Conservation (phyloP, 2,797 vertebrate species). For the Delichon dasypus region DNA sequence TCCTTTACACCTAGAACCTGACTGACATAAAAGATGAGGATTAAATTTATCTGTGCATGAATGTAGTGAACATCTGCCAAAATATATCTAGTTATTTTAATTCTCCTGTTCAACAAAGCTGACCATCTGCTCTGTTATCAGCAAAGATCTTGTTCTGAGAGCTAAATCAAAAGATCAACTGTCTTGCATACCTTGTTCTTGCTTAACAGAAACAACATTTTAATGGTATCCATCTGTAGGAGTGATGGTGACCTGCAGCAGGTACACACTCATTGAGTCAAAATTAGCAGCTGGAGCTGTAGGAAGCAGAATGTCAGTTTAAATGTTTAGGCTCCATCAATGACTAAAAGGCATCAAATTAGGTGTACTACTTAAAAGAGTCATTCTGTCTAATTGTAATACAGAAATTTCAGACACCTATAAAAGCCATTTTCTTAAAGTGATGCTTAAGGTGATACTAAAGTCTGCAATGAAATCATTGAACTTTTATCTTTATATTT, state of each 20-base stretch:
- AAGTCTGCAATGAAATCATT: background rate
- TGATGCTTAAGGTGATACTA: background rate
- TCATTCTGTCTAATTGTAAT: background rate
- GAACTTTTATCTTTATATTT: background rate
- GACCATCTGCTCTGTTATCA: conserved; percentile 48
- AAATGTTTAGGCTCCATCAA: background rate
- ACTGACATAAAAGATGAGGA: background rate
- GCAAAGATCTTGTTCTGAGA: conserved; percentile 30
- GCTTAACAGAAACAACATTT: background rate
- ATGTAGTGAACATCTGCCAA: conserved; percentile 25
- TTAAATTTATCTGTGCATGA: background rate
- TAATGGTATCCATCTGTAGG: conserved; percentile 40
- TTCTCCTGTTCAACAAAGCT: conserved; percentile 17
- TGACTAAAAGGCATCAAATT: background rate
- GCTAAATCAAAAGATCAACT: conserved; percentile 41
- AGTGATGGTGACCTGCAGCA: conserved; percentile 24
- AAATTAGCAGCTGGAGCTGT: background rate
- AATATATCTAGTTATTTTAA: conserved; percentile 33
- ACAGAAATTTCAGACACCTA: background rate
- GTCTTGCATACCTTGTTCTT: background rate
- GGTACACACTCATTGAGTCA: background rate
- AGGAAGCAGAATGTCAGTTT: background rate
- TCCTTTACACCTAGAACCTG: background rate
- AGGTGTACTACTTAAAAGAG: background rate
- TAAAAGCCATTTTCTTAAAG: background rate